Evolutionary conservation across 2,888 invertebrate species (phyloP), one percentile per base, ranked within the genome.

Genomic region (Linnaemya tessellans): DNA sequence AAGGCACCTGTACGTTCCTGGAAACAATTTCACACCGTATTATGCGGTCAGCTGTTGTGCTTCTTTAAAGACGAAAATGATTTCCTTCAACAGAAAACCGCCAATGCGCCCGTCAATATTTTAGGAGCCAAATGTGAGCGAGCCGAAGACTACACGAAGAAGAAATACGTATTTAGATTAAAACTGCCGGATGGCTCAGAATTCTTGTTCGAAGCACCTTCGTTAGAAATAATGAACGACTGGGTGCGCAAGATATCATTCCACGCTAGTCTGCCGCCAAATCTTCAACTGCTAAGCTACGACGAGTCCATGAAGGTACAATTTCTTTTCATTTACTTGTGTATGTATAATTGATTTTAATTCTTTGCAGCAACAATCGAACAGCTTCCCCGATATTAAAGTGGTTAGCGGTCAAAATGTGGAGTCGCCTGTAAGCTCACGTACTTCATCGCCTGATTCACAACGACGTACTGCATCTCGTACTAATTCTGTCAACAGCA

Each of bases 41-140:
- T 99, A 30, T 99, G 98, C 91, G 99, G 99, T 0, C 99, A 99
- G 92, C 93, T 99, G 89, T 93, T 99, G 73, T 99, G 98, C 93
- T 99, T 99, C 96, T 99, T 99, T 94, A 96, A 98, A 91, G 98
- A 98, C 91, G 96, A 97, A 90, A 95, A 96, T 88, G 98, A 98
- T 93, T 98, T 98, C 93, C 94, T 95, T 84, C 95, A 95, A 87
- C 96, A 97, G 89, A 97, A 97, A 93, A 98, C 98, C 0, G 96
- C 97, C 0, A 96, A 97, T 3, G 96, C 98, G 0, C 97, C 97
- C 0, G 95, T 98, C 35, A 96, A 96, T 87, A 95, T 96, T 49
- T 93, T 95, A 54, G 95, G 95, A 80, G 98, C 98, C 0, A 94
- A 94, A 56, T 98, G 98, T 92, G 95, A 95, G 78, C 95, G 96